phyloP scores from a whole-genome alignment of 2,888 invertebrate genomes.

The Papilio demoleus region DNA sequence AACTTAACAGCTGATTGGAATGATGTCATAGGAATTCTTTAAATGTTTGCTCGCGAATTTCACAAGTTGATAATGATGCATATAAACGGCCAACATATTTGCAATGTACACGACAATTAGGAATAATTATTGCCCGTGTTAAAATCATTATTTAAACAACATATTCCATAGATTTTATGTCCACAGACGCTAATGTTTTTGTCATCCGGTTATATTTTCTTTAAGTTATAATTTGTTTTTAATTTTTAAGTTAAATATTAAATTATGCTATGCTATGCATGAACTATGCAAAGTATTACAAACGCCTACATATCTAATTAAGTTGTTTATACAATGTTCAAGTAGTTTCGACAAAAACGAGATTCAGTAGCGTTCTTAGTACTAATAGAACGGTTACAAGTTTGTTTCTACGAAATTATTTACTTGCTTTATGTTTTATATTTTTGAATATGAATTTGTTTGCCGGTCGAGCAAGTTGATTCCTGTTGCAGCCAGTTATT shows the following conservation, averaged over 20 bases:
- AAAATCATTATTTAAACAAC: slow-evolving; percentile 28
- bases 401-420: slow-evolving; percentile 3
- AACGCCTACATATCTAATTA: slow-evolving; percentile 1
- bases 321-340: not conserved
- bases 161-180: not conserved
- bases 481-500: slow-evolving; percentile 7
- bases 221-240: too few species aligned
- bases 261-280: not conserved
- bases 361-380: slow-evolving; percentile 16
- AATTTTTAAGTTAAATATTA: too few species aligned
- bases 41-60: slow-evolving; percentile 59
- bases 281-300: not conserved
- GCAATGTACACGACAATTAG: slow-evolving; percentile 41
- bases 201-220: slow-evolving; percentile 2
- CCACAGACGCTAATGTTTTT: slow-evolving; percentile 2
- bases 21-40: slow-evolving; percentile 71
- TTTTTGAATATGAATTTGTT: not conserved
- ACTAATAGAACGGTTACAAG: not conserved
- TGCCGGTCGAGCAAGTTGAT: slow-evolving; percentile 4
- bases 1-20: slow-evolving; percentile 71
- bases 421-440: not conserved
- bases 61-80: slow-evolving; percentile 45
- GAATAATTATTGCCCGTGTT: slow-evolving; percentile 38
- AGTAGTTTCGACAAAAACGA: not conserved
- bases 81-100: slow-evolving; percentile 32